Evolutionary conservation across 2,888 invertebrate genomes (phyloP).

Genomic region (Dryomyza anilis): DNA sequence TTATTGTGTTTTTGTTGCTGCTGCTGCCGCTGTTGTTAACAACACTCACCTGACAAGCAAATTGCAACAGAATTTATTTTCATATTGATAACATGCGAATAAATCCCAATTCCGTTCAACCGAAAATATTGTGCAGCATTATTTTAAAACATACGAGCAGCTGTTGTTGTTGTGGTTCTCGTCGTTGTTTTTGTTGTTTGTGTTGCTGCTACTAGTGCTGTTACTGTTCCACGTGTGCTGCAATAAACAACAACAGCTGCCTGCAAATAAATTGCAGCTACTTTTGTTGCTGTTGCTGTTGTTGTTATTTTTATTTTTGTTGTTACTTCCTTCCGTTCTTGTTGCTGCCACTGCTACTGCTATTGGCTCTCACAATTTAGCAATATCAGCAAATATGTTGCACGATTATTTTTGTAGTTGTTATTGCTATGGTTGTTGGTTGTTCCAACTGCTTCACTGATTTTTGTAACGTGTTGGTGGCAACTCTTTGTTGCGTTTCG

Average conservation of each 20-base stretch:
- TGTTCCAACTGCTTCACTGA: too few species aligned
- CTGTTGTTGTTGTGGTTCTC: constrained; percentile 16
- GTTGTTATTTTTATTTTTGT: not conserved
- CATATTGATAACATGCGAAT: constrained; percentile 51
- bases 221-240: not conserved
- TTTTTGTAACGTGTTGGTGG: too few species aligned
- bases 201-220: constrained; percentile 13
- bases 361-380: not conserved
- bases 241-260: not conserved
- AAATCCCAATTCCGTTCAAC: constrained; percentile 44
- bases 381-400: too few species aligned
- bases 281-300: not conserved
- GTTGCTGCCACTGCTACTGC: not conserved
- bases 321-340: not conserved
- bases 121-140: constrained; percentile 37
- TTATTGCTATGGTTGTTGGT: too few species aligned
- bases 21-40: too few species aligned
- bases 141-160: constrained; percentile 10
- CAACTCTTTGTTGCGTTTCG: too few species aligned
- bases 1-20: too few species aligned
- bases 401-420: too few species aligned
- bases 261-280: not conserved
- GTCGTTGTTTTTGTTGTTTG: constrained; percentile 16
- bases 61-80: constrained; percentile 49
- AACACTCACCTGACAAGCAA: too few species aligned